Evolutionary conservation across 2,888 invertebrate species (phyloP).

Genomic region (Drosophila birchii): DNA sequence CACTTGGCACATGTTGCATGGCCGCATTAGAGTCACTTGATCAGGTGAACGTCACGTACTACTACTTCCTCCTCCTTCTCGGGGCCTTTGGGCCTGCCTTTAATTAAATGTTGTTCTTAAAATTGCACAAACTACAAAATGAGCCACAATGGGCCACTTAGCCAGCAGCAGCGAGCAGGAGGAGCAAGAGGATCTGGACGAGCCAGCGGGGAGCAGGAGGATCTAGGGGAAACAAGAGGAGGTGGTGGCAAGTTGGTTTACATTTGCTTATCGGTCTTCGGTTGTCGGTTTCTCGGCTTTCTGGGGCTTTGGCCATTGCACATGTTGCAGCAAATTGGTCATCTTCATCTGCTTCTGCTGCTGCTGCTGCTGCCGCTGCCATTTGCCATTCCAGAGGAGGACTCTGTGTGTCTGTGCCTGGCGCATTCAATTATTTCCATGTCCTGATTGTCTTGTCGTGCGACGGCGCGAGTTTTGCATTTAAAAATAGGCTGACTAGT

Average conservation of each 20-base stretch:
- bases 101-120: slow-evolving; percentile 77
- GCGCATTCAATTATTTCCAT: slow-evolving; percentile 80
- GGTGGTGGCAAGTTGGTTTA: slow-evolving; percentile 26
- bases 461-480: slow-evolving; percentile 74
- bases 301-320: slow-evolving; percentile 54
- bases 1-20: slow-evolving; percentile 11
- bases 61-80: background rate
- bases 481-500: slow-evolving; percentile 77
- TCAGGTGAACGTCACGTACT: slow-evolving; percentile 42
- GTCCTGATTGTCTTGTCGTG: slow-evolving; percentile 81
- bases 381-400: slow-evolving; percentile 33
- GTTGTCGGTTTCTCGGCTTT: slow-evolving; percentile 1
- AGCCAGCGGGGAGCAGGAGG: background rate
- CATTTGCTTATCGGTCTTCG: slow-evolving; percentile 72
- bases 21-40: slow-evolving; percentile 36
- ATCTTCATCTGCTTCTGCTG: slow-evolving; percentile 68
- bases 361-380: slow-evolving; percentile 63
- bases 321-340: slow-evolving; percentile 79
- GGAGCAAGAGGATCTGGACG: background rate
- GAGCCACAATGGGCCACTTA: slow-evolving; percentile 79
- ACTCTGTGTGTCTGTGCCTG: slow-evolving; percentile 19
- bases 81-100: slow-evolving; percentile 35
- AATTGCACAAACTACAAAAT: slow-evolving; percentile 76
- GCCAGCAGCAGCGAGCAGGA: background rate
- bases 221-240: background rate